These are phyloP conservation scores for Drosophila rellima DNA, from an alignment of 2,888 invertebrate species.

Conservation along the genomic window DNA sequence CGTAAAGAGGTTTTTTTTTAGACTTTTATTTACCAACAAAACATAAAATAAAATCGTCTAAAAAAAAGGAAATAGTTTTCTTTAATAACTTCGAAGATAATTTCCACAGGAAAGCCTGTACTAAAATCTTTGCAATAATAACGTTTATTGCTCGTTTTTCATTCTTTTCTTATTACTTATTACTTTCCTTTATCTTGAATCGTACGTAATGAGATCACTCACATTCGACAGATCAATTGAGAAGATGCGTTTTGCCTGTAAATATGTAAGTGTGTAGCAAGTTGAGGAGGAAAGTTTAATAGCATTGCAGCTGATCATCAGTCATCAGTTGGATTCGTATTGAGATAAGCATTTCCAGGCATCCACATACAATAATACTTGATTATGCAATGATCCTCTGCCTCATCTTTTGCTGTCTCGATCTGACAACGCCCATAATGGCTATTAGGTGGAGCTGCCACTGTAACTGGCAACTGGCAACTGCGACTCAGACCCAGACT, in stretches of 20 bases:
- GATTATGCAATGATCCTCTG: conserved; percentile 69
- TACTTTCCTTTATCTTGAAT: conserved; percentile 54
- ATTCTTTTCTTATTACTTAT: conserved; percentile 12
- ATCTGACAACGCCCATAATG: conserved; percentile 46
- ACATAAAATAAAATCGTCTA: too few relatives aligned
- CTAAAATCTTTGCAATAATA: neutral
- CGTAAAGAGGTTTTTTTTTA: too few relatives aligned
- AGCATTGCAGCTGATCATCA: conserved; percentile 57
- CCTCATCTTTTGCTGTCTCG: conserved; percentile 1
- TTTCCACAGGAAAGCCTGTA: neutral
- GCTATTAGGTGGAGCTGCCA: conserved; percentile 34
- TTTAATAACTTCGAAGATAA: too few relatives aligned
- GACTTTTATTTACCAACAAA: too few relatives aligned
- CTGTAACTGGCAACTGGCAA: conserved; percentile 6
- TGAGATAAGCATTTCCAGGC: conserved; percentile 54
- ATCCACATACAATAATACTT: conserved; percentile 32
- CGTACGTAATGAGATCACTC: conserved; percentile 39
- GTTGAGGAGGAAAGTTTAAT: conserved; percentile 55
- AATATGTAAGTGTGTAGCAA: conserved; percentile 10
- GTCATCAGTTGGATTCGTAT: conserved; percentile 60
- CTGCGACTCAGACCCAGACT: neutral
- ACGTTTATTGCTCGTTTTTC: conserved; percentile 2
- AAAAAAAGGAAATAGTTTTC: too few relatives aligned
- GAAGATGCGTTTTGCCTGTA: conserved; percentile 30
- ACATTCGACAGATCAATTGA: conserved; percentile 42